Evolutionary conservation across 1,140 invertebrate genomes (phyloP), one percentile per base, ranked within the genome.

Genomic region (Aethina tumida): DNA sequence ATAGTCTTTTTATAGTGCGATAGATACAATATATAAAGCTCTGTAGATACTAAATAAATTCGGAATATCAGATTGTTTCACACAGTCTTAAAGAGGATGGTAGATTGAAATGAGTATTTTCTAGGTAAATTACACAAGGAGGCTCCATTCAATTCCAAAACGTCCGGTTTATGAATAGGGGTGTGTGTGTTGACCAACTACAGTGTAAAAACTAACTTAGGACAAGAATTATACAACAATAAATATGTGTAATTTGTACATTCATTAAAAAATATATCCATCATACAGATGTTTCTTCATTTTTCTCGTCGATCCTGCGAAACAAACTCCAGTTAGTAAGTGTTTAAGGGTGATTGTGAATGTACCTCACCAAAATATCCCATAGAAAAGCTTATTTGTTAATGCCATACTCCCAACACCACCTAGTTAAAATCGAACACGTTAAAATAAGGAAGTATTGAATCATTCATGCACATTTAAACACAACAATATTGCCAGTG

Each of bases 281-380:
- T 69, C 59, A 71, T 41, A 73, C 69, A 39, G 69, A 66, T 47
- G 70, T 73, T 64, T 73, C 69, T 51, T 70, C 70, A 37, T 71
- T 70, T 62, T 61, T 68, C 62, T 70, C 70, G 60, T 69, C 69
- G 61, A 67, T 70, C 62, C 69, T 71, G 58, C 30, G 68, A 68
- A 47, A 52, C 36, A 30, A 33, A 32, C 38, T 24, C 13, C 14
- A 28, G 10, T 36, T 26, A 7, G 21, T 30, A 22, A 30, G 17
- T 7, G 3, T 30, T 30, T 12, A 32, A 9, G 5, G 7, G 7
- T 15, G 4, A 22, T 3, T 14, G 8, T 27, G 7, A 8, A 19
- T 24, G 18, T 27, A 43, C 37, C 39, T 47, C 33, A 43, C 42
- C 34, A 29, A 41, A 39, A 45, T 33, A 18, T 21, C 21, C 33